Evolutionary conservation across 2,797 vertebrate species (phyloP).

Genomic region (Cottoperca gobio): DNA sequence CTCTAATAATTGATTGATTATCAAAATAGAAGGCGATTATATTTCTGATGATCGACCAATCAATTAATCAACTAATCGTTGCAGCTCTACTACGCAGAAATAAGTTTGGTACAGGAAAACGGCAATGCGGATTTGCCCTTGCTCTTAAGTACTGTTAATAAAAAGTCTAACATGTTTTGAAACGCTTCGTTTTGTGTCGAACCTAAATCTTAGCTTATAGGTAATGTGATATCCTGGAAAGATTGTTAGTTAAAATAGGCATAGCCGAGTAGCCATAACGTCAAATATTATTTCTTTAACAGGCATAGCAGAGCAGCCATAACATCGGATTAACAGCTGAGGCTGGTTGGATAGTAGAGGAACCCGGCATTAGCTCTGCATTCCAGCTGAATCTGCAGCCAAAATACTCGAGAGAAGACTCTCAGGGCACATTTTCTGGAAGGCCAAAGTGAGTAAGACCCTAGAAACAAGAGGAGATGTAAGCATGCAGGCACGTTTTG

Average conservation of each 20-base stretch:
- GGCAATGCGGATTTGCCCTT: not conserved
- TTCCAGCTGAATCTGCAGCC: conserved; percentile 73
- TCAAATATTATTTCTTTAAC: conserved; percentile 69
- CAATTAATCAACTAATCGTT: too few relatives aligned
- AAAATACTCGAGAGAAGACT: conserved; percentile 66
- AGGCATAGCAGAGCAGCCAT: conserved; percentile 65
- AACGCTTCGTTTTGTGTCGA: conserved; percentile 23
- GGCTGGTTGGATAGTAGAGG: conserved; percentile 60
- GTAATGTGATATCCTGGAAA: conserved; percentile 54
- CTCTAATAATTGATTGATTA: too few relatives aligned
- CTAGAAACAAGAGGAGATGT: conserved; percentile 63
- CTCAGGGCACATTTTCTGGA: conserved; percentile 50
- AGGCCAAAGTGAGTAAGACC: conserved; percentile 32
- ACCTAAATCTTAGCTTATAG: conserved; percentile 24
- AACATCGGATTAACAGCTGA: conserved; percentile 77
- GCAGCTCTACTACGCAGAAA: not conserved
- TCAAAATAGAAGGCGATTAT: too few relatives aligned
- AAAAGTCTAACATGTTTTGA: conserved; percentile 17
- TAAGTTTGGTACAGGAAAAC: not conserved
- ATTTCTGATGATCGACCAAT: too few relatives aligned
- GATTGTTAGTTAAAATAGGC: conserved; percentile 57
- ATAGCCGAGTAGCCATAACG: conserved; percentile 50
- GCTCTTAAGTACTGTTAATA: not conserved
- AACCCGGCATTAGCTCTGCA: conserved; percentile 79
- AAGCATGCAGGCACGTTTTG: conserved; percentile 21